phyloP scores from a whole-genome alignment of 2,113 vertebrate species.

The Pantherophis guttatus region DNA sequence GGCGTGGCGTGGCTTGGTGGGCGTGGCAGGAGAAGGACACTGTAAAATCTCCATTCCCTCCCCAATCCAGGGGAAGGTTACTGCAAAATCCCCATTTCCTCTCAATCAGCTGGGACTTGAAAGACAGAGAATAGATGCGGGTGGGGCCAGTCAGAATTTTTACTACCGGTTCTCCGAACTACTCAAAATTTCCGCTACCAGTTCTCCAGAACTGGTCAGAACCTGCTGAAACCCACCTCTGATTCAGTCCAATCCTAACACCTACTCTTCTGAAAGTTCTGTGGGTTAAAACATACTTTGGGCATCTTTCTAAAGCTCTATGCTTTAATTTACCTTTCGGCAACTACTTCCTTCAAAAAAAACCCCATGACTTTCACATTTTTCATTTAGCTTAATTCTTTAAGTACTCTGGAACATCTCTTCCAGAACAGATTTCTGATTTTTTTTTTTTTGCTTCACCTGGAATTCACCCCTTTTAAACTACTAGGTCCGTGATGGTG shows the following conservation, averaged over 20 bases:
- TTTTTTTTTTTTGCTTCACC: background rate
- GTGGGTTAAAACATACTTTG: background rate
- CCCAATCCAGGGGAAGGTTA: too few relatives aligned
- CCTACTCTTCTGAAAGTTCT: background rate
- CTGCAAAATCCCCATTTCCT: too few relatives aligned
- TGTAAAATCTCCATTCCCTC: too few relatives aligned
- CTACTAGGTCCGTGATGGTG: background rate
- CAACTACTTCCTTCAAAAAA: background rate
- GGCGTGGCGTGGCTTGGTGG: too few relatives aligned
- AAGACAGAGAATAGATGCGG: too few relatives aligned
- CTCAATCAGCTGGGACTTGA: too few relatives aligned
- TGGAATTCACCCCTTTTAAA: background rate
- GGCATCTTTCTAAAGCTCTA: background rate
- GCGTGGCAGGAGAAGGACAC: too few relatives aligned
- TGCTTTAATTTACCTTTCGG: background rate
- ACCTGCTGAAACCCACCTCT: too few relatives aligned
- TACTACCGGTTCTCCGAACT: too few relatives aligned
- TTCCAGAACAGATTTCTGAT: background rate
- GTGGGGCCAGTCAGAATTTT: too few relatives aligned
- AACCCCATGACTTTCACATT: background rate
- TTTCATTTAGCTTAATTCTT: background rate
- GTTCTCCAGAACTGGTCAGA: too few relatives aligned
- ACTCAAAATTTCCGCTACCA: too few relatives aligned
- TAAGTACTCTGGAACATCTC: background rate
- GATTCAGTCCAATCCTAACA: background rate